Evolutionary conservation across 2,113 vertebrate genomes (phyloP).

Genomic region (Cisticola juncidis): DNA sequence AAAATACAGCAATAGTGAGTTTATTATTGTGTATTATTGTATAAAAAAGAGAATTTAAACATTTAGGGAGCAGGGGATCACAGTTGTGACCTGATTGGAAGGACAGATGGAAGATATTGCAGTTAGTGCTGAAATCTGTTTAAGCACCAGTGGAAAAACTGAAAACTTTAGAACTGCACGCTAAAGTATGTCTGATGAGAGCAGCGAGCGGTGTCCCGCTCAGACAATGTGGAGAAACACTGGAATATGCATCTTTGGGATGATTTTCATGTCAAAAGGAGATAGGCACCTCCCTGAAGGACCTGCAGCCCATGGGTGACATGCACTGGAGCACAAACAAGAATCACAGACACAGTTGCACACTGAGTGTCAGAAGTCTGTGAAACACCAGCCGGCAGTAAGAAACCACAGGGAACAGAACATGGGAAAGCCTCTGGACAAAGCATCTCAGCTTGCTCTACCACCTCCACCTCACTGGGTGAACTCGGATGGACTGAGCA

Average conservation of each 20-base stretch:
- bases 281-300: neutral
- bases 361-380: fast-evolving
- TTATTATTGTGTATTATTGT: neutral
- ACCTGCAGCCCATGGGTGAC: neutral
- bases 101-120: neutral
- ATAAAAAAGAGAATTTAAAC: neutral
- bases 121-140: neutral
- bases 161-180: neutral
- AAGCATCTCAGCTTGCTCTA: neutral
- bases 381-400: neutral
- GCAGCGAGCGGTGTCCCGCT: neutral
- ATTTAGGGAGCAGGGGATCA: neutral
- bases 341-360: fast-evolving
- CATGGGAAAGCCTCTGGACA: neutral
- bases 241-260: fast-evolving
- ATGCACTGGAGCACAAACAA: neutral
- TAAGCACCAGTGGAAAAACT: neutral
- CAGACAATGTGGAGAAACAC: neutral
- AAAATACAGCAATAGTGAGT: neutral
- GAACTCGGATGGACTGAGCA: neutral
- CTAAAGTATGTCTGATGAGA: neutral
- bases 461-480: fast-evolving
- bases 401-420: fast-evolving
- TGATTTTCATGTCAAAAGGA: fast-evolving
- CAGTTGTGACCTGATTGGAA: neutral